Evolutionary conservation across 2,888 invertebrate genomes (phyloP).

Genomic region (Sinopyrophorus schimmeli): DNA sequence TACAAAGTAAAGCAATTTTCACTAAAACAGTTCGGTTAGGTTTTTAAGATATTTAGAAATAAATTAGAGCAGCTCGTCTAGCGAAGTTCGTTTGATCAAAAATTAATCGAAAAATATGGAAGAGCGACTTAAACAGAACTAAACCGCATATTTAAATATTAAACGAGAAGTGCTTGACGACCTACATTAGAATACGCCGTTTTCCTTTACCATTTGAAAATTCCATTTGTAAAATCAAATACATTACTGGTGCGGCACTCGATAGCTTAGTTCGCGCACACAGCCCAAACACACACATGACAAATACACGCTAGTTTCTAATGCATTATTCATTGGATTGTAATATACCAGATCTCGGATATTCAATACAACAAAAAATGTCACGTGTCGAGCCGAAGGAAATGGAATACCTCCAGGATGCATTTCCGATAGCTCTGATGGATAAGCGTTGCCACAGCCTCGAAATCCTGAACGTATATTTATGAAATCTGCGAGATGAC

Average conservation of each 20-base stretch:
- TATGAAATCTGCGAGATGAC: constrained; percentile 25
- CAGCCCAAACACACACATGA: constrained; percentile 25
- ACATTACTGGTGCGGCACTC: constrained; percentile 17
- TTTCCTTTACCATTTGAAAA: constrained; percentile 15
- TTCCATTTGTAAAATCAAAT: constrained; percentile 28
- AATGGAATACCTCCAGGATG: constrained; percentile 42
- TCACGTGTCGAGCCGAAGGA: constrained; percentile 39
- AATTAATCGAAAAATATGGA: no score
- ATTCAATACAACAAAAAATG: constrained; percentile 40
- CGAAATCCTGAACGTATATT: constrained; percentile 22
- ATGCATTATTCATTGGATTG: constrained; percentile 40
- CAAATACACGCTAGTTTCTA: constrained; percentile 35
- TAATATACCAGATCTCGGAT: constrained; percentile 38
- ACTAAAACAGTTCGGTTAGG: no score
- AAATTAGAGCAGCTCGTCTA: no score
- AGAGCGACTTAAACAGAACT: no score
- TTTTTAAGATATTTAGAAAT: no score
- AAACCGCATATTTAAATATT: background rate
- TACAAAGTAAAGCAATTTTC: no score
- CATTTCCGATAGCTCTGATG: constrained; percentile 38
- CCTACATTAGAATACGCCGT: no score
- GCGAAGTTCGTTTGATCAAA: no score
- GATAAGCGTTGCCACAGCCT: constrained; percentile 30
- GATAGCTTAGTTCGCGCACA: no score
- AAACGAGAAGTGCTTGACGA: constrained; percentile 7